Base-by-base conservation (phyloP, 2,797 vertebrate genomes). In the Falco berigora region DNA sequence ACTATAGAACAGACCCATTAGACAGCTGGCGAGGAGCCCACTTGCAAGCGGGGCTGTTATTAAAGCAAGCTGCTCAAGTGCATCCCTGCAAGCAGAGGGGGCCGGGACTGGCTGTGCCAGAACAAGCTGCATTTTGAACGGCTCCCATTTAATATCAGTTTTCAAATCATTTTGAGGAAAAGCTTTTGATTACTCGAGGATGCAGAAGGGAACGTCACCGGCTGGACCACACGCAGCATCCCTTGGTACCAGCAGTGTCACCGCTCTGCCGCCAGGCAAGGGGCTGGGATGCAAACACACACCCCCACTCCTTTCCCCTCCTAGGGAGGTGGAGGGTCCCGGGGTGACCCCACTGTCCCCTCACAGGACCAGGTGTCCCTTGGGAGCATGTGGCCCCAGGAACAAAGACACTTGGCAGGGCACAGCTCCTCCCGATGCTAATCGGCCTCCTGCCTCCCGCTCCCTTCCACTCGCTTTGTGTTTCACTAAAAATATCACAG, bases 401-500 rank as follows among this genome's bases (percentile, higher is more conserved):
- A 95, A 96, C 93, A 97, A 95, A 95, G 80, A 77, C 90, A 58
- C 73, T 7, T 75, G 62, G 93, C 88, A 62, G 73, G 90, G 88
- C 21, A 3, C 66, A 52, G 88, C 90, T 90, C 91, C 90, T 95
- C 94, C 93, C 38, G 92, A 78, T 73, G 73, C 66, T 95, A 91
- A 97, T 97, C 96, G 77, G 81, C 78, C 82, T 85, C 86, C 79
- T 21, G 86, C 85, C 95, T 92, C 94, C 86, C 3, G 32, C 62
- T 87, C 92, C 50, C 87, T 96, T 88, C 95, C 95, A 76, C 55
- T 59, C 22, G 56, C 95, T 97, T 97, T 98, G 97, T 98, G 93
- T 95, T 97, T 14, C 92, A 96, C 98, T 98, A 98, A 98, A 98
- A 98, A 98, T 98, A 98, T 59, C 56, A 0, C 64, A 4, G 71